Base-by-base conservation (phyloP, 2,797 vertebrate species). In the Enteromius mattozi region DNA sequence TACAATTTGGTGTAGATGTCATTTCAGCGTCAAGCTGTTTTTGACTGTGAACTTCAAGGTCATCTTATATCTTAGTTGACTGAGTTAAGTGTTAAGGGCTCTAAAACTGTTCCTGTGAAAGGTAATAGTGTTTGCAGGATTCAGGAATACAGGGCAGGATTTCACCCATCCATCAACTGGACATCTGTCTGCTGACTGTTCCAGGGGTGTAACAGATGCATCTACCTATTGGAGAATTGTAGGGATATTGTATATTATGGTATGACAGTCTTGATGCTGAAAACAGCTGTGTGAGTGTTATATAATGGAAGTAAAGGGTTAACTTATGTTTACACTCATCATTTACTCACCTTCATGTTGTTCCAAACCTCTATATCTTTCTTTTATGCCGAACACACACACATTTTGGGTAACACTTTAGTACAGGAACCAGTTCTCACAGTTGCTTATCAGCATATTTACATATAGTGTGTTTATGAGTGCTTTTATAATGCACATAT, bases 61-160 rank as follows among this genome's bases (percentile, higher is more conserved):
- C 47, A 54, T 27, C 21, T 69, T 1, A n/a, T 37, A 10, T n/a
- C 19, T 37, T 16, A 40, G 37, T 40, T 40, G 37, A 37, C 30
- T 59, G 51, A 77, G 33, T 17, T 54, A 4, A 81, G 68, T 37
- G 40, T 66, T 33, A n/a, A n/a, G n/a, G 40, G 6, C 6, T 33
- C 54, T 82, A 82, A 82, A 82, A 71, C 6, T 42, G 69, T 24
- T 27, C 42, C 6, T 49, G 56, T 74, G 81, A 63, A 82, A 75
- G 27, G 40, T 65, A 27, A 82, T 72, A 75, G 68, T 70, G 47
- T 9, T 54, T 19, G 65, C 54, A 47, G 37, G 24, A 61, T 30
- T 54, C 24, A 30, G 17, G 13, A 72, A 76, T 40, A 2, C 63
- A 75, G 70, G 30, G 1, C 30, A 82, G 70, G 19, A 37, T 65